Percentiles rank a stretch among this genome's conserved stretches.
phyloP scores from a whole-genome alignment of 2,797 vertebrate species.

The Sparus aurata region DNA sequence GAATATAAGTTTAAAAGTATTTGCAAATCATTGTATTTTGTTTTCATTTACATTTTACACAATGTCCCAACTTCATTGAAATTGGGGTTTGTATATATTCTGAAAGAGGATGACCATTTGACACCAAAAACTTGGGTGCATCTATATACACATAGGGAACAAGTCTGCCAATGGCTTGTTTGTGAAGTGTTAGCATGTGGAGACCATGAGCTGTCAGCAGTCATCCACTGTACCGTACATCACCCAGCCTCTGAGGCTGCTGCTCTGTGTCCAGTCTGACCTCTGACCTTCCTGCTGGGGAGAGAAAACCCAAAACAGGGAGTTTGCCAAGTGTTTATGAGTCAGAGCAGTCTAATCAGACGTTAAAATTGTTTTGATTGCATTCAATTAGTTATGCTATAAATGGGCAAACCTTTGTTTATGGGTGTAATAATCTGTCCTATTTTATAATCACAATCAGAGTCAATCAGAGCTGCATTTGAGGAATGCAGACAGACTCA shows the following conservation, averaged over 20 bases:
- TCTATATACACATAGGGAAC: background rate
- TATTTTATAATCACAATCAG: conserved; percentile 34
- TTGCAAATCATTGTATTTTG: too few relatives aligned
- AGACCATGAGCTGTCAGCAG: background rate
- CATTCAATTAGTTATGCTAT: conserved; percentile 20
- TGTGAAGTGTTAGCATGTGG: background rate
- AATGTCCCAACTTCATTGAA: too few relatives aligned
- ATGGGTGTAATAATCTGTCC: conserved; percentile 2
- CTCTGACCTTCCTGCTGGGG: background rate
- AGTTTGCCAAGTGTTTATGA: conserved; percentile 12
- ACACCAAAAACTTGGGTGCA: background rate
- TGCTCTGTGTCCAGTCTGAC: conserved; percentile 4
- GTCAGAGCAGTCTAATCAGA: conserved; percentile 20
- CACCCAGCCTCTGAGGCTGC: background rate
- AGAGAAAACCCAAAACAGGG: background rate
- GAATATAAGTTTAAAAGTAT: too few relatives aligned
- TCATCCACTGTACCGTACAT: background rate
- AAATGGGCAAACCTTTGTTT: conserved; percentile 35
- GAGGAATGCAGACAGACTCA: background rate
- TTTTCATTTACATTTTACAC: too few relatives aligned
- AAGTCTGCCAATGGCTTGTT: background rate
- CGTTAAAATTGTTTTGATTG: conserved; percentile 34
- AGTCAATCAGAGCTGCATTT: conserved; percentile 25
- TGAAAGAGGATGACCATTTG: background rate
- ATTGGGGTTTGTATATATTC: too few relatives aligned